Evolutionary conservation across 2,888 invertebrate species (phyloP), one percentile per base, ranked within the genome.

Genomic region (Caenorhabditis sp.): DNA sequence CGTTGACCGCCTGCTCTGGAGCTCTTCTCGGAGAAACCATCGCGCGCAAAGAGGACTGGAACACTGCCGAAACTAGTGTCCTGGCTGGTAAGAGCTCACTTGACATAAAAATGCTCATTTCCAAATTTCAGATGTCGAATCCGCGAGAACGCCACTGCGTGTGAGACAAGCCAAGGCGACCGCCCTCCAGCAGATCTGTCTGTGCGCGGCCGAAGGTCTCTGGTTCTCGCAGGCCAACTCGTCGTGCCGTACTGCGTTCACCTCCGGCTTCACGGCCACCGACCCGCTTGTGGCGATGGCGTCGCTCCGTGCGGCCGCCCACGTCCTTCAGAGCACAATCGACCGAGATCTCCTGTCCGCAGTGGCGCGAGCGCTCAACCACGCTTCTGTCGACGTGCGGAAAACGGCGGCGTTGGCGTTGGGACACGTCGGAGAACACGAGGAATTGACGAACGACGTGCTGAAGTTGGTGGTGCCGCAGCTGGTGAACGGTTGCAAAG

Each of bases 401-500:
- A 74, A 77, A 39, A 62, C 78, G 7, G 77, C 76, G 3, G 79
- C 79, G 17, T 56, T 74, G 11, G 78, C 59, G 1, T 45, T 85
- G 27, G 78, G 78, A 39, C 77, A 83, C 61, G 74, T 81, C 15
- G 68, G 73, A 50, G 22, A 43, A 7, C 22, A n/a, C 17, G 45
- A 43, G 20, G 45, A 52, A n/a, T 56, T 83, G 22, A 56, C 79
- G 32, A 63, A 62, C 24, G 80, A 78, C 30, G 20, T 81, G 24
- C 62, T 85, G 58, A 83, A 83, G 78, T 13, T 93, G 56, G 91
- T 95, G 80, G 91, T 97, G 82, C 96, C 97, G 0, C 94, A 95
- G 91, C 91, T 98, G 84, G 96, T 98, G 58, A 98, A 96, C 91
- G 98, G 98, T 79, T 96, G 96, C 73, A 97, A 97, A 91, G 98